A percentile compares a stretch with the other conserved stretches of the same genome.
These are phyloP conservation scores for Aphelinus atriplicis DNA, from an alignment of 1,140 invertebrate species.

Conservation along the genomic window DNA sequence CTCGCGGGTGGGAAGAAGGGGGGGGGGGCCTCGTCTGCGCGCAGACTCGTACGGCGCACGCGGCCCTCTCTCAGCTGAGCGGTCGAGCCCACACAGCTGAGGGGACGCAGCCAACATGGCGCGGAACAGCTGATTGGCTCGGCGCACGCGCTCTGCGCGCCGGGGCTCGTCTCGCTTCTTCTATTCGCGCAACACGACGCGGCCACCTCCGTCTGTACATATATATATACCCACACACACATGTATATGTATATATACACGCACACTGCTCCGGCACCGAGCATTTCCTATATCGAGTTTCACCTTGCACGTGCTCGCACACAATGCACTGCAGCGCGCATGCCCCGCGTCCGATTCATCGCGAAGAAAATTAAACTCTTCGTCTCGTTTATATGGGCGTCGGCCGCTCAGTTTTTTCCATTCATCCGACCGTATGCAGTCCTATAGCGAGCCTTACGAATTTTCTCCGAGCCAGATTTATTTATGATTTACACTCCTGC, in stretches of 20 bases:
- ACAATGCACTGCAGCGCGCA: too few species aligned
- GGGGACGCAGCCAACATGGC: conserved; percentile 55
- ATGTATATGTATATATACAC: background rate
- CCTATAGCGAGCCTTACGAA: too few species aligned
- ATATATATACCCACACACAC: background rate
- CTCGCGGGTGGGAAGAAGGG: background rate
- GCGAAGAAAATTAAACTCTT: too few species aligned
- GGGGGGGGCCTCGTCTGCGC: conserved; percentile 30
- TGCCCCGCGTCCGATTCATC: too few species aligned
- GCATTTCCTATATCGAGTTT: too few species aligned
- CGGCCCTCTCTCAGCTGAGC: conserved; percentile 58
- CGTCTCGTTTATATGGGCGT: too few species aligned
- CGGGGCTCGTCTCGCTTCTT: background rate
- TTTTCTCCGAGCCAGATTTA: too few species aligned
- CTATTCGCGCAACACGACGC: too few species aligned
- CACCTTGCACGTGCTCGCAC: background rate
- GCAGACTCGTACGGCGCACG: conserved; percentile 43
- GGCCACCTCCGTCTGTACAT: too few species aligned
- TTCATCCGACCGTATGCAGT: too few species aligned
- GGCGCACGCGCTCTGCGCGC: conserved; percentile 44
- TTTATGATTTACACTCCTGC: too few species aligned
- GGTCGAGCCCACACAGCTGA: conserved; percentile 58
- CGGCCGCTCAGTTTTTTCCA: too few species aligned
- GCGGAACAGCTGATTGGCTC: conserved; percentile 60
- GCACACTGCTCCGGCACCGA: background rate